phyloP scores from a whole-genome alignment of 2,797 vertebrate genomes.

The Rhodeus uyekii region DNA sequence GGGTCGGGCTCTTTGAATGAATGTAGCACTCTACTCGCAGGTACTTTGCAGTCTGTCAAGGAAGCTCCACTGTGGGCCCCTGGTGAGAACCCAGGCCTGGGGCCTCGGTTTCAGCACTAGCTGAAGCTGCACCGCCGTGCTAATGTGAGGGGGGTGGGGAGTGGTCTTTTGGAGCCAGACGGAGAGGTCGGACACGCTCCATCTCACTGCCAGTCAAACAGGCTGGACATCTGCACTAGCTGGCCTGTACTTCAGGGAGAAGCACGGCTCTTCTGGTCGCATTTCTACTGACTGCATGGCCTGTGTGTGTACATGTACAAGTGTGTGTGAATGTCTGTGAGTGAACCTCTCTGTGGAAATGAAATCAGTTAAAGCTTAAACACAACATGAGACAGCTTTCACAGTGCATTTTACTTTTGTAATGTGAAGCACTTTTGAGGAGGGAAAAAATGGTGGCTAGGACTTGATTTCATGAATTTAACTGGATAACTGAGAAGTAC shows the following conservation, averaged over 20 bases:
- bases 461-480: background rate
- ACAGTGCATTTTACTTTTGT: background rate
- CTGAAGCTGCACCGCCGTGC: conserved; percentile 1
- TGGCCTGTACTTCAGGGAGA: conserved; percentile 28
- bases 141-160: conserved; percentile 2
- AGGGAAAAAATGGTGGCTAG: background rate
- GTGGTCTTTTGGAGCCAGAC: conserved; percentile 12
- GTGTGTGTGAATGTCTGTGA: conserved; percentile 33
- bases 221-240: conserved; percentile 34
- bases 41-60: conserved; percentile 50
- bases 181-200: conserved; percentile 46
- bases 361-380: conserved; percentile 14
- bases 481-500: background rate
- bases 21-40: conserved; percentile 55
- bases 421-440: background rate
- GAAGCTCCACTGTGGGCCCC: conserved; percentile 24
- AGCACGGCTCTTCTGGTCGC: background rate
- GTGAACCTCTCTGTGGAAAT: conserved; percentile 7
- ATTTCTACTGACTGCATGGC: conserved; percentile 30
- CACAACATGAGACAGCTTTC: conserved; percentile 18
- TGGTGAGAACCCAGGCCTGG: conserved; percentile 25
- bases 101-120: conserved; percentile 44
- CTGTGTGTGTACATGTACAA: conserved; percentile 44
- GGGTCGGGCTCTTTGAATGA: conserved; percentile 57
- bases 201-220: conserved; percentile 43